phyloP scores from a whole-genome alignment of 2,113 vertebrate genomes.

The Eretmochelys imbricata region DNA sequence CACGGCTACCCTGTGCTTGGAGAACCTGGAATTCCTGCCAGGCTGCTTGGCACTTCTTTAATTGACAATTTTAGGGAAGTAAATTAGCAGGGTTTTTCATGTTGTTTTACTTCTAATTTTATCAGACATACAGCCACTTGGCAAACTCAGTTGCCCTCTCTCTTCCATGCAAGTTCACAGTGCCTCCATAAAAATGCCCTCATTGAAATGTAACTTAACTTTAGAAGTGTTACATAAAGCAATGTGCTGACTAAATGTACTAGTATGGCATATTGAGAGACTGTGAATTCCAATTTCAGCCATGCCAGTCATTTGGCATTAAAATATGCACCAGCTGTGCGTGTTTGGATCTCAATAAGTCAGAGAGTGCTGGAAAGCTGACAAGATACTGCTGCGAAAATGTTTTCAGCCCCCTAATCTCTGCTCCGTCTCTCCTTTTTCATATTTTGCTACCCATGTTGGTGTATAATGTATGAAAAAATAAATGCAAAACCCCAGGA shows the following conservation, averaged over 20 bases:
- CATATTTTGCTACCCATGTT: constrained; percentile 67
- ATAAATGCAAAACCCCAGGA: constrained; percentile 51
- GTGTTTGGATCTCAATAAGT: constrained; percentile 78
- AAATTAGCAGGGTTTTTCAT: constrained; percentile 71
- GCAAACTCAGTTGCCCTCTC: constrained; percentile 11
- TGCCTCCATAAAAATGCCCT: constrained; percentile 46
- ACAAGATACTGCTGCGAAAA: constrained; percentile 76
- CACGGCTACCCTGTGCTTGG: constrained; percentile 50
- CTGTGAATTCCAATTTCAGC: constrained; percentile 74
- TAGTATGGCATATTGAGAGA: constrained; percentile 6
- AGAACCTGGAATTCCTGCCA: constrained; percentile 63
- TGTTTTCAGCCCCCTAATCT: constrained; percentile 67
- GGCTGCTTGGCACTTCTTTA: constrained; percentile 66
- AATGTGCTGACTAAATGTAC: constrained; percentile 59
- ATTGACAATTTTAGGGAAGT: constrained; percentile 70
- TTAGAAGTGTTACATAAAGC: constrained; percentile 63
- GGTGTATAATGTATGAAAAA: constrained; percentile 52
- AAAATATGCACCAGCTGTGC: constrained; percentile 79
- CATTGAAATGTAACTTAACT: constrained; percentile 68
- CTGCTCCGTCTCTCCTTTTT: constrained; percentile 62
- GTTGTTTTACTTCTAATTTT: constrained; percentile 73
- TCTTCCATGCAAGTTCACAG: constrained; percentile 53
- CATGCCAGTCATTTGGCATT: constrained; percentile 75
- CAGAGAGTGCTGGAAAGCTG: constrained; percentile 71
- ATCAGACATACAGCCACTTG: constrained; percentile 53